Percentiles rank a stretch among this genome's conserved stretches.
Conservation (phyloP, 2,113 vertebrate genomes). For the Camarhynchus parvulus region DNA sequence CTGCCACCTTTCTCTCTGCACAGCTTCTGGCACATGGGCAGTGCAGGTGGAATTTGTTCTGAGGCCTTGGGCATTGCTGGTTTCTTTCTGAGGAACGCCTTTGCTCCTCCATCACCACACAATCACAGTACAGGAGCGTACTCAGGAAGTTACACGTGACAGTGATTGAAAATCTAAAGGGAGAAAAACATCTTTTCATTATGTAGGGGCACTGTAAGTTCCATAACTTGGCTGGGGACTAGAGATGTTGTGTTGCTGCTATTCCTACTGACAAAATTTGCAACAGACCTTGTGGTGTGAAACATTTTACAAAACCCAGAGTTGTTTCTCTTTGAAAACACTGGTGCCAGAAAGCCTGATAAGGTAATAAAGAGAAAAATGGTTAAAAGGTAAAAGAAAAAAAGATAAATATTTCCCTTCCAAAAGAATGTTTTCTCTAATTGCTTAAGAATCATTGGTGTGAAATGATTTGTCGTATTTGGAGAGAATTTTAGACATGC, state of each 20-base stretch:
- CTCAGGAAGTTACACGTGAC: accelerated
- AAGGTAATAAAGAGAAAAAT: neutral
- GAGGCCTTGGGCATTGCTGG: neutral
- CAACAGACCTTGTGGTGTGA: neutral
- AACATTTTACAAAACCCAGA: neutral
- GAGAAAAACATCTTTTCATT: neutral
- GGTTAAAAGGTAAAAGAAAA: neutral
- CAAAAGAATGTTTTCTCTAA: neutral
- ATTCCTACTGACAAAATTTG: neutral
- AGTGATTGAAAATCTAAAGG: neutral
- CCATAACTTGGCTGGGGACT: neutral
- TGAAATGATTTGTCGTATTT: slow-evolving; percentile 9
- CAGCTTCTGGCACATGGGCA: neutral
- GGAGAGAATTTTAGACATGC: neutral
- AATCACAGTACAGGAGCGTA: neutral
- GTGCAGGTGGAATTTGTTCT: neutral
- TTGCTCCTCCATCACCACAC: neutral
- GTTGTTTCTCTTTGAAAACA: neutral
- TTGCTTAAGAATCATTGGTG: neutral
- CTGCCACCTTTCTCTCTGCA: neutral
- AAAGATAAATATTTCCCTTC: neutral
- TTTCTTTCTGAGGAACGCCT: neutral
- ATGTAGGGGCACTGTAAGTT: neutral
- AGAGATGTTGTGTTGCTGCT: neutral
- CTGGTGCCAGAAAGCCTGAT: neutral